Conservation (phyloP, 2,797 vertebrate species). For the Dendrocincla tyrannina region DNA sequence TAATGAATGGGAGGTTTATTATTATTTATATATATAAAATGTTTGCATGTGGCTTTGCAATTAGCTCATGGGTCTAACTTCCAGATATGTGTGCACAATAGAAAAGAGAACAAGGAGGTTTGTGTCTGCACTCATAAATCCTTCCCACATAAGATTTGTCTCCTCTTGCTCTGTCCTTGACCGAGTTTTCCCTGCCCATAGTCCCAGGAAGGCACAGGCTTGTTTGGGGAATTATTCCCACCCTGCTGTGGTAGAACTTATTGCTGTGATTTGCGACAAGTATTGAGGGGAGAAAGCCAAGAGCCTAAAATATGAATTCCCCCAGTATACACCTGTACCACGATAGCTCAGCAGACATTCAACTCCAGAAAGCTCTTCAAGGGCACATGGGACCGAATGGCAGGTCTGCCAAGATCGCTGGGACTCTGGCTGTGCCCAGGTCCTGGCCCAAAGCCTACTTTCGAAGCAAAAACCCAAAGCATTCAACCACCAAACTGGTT, state of each 20-base stretch:
- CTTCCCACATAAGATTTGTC: not conserved
- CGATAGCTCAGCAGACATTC: not conserved
- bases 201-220: not conserved
- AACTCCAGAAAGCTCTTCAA: not conserved
- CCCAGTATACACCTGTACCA: not conserved
- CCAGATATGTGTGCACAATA: not conserved
- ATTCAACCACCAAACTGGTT: not conserved
- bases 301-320: not conserved
- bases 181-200: not conserved
- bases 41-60: not conserved
- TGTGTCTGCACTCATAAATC: not conserved
- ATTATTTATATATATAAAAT: conserved; percentile 33
- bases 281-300: not conserved
- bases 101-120: not conserved
- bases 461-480: not conserved
- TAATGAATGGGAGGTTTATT: conserved; percentile 18
- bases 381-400: not conserved
- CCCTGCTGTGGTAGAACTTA: not conserved
- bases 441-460: not conserved
- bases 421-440: not conserved
- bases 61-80: conserved; percentile 40
- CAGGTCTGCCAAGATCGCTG: not conserved
- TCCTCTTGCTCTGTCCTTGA: not conserved
- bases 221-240: not conserved
- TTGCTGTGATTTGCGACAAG: not conserved